These are phyloP conservation scores for Stichodactyla helianthus DNA, from an alignment of 64 coral and sea anemone species.

Conservation along the genomic window DNA sequence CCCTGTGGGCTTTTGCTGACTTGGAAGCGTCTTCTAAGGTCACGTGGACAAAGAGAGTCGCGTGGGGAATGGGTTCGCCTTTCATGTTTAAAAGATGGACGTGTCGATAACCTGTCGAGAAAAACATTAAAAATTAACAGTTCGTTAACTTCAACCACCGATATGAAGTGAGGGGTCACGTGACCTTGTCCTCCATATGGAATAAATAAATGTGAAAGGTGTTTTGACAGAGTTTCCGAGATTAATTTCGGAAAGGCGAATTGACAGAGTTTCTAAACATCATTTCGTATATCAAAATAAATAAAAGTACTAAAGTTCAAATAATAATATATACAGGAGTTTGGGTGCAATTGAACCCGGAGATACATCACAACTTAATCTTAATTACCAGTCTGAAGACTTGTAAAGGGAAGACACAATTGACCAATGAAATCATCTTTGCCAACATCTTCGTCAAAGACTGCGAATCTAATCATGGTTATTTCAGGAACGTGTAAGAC, in stretches of 20 bases:
- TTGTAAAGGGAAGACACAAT: slow-evolving; percentile 44
- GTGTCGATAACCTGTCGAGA: slow-evolving; percentile 31
- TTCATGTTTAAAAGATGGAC: slow-evolving; percentile 42
- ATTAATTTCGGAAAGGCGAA: no score
- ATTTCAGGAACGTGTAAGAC: slow-evolving; percentile 68
- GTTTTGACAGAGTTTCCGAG: no score
- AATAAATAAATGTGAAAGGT: no score
- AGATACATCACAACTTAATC: not conserved
- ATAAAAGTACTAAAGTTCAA: no score
- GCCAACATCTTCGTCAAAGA: slow-evolving; percentile 77
- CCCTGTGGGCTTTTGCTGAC: not conserved
- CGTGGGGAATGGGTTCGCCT: slow-evolving; percentile 43
- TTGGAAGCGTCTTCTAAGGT: slow-evolving; percentile 5
- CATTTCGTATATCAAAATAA: no score
- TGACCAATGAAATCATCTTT: slow-evolving; percentile 79
- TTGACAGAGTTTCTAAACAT: no score
- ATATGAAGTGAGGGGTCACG: no score
- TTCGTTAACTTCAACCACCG: no score
- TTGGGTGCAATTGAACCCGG: not conserved
- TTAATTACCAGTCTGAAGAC: slow-evolving; percentile 26
- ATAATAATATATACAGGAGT: not conserved
- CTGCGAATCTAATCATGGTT: slow-evolving; percentile 72
- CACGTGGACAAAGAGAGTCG: slow-evolving; percentile 51
- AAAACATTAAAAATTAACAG: not conserved
- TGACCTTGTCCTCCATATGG: no score